phyloP scores from a whole-genome alignment of 2,888 invertebrate genomes.

The Linnaemya tessellans region DNA sequence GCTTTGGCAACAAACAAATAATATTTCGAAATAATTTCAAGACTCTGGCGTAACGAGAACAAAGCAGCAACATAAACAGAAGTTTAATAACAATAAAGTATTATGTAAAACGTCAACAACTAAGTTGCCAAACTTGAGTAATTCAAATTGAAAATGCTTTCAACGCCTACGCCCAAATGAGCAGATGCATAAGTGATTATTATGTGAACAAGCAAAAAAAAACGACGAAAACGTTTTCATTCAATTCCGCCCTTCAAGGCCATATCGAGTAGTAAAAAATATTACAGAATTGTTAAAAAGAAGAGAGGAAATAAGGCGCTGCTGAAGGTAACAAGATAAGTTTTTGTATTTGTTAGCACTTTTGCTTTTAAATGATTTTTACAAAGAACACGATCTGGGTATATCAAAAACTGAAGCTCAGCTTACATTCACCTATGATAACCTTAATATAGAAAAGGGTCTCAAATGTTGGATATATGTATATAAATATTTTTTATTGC shows the following conservation, averaged over 20 bases:
- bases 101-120: conserved; percentile 16
- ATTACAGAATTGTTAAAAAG: background rate
- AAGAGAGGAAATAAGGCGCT: background rate
- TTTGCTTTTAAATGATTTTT: too few species aligned
- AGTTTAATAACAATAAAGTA: conserved; percentile 17
- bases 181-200: background rate
- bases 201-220: background rate
- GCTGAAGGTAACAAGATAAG: background rate
- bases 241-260: conserved; percentile 36
- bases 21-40: conserved; percentile 30
- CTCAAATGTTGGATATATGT: too few species aligned
- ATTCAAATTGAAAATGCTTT: conserved; percentile 11
- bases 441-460: too few species aligned
- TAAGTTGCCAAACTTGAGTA: conserved; percentile 71
- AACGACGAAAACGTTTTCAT: background rate
- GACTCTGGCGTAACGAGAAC: background rate
- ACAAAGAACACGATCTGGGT: too few species aligned
- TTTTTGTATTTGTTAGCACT: too few species aligned
- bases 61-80: conserved; percentile 1
- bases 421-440: too few species aligned
- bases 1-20: conserved; percentile 11
- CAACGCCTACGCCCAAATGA: background rate
- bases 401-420: too few species aligned
- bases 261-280: background rate
- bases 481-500: too few species aligned